Conservation (phyloP, 2,797 vertebrate species). For the Spea hammondii region DNA sequence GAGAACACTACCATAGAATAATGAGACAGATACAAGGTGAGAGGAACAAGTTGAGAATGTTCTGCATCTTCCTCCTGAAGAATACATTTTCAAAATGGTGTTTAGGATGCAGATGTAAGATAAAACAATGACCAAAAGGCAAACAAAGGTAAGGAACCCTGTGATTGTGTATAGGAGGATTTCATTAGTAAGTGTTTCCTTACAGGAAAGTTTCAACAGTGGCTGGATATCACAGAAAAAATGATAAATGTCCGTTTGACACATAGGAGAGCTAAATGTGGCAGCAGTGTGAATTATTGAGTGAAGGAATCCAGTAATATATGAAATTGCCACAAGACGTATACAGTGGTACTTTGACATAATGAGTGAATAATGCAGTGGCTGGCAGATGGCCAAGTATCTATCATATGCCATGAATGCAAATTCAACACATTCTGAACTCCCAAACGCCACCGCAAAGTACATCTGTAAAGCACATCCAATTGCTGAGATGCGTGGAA, state of each 20-base stretch:
- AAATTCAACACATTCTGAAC: conserved; percentile 21
- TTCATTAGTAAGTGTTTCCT: conserved; percentile 15
- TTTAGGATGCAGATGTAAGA: conserved; percentile 11
- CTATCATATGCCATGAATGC: conserved; percentile 31
- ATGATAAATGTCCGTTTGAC: conserved; percentile 26
- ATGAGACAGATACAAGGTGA: conserved; percentile 16
- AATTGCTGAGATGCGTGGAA: conserved; percentile 3
- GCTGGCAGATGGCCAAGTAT: conserved; percentile 12
- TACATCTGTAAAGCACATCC: conserved; percentile 16
- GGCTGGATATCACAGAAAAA: conserved; percentile 28
- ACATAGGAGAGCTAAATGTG: conserved; percentile 8
- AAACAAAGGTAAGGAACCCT: conserved; percentile 6
- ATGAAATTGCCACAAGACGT: conserved; percentile 11
- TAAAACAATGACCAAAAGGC: conserved; percentile 12
- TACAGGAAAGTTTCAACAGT: conserved; percentile 21
- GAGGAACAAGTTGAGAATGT: conserved; percentile 28
- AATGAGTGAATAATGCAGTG: conserved; percentile 19
- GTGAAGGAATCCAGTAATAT: conserved; percentile 21
- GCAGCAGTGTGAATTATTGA: conserved; percentile 22
- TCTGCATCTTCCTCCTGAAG: conserved; percentile 12
- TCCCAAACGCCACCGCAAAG: conserved; percentile 14
- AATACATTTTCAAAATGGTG: conserved; percentile 18
- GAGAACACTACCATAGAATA: conserved; percentile 31
- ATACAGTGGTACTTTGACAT: conserved; percentile 12
- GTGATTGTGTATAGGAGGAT: conserved; percentile 19